Evolutionary conservation across 2,888 invertebrate genomes (phyloP).

Genomic region (Mythimna lalbum): DNA sequence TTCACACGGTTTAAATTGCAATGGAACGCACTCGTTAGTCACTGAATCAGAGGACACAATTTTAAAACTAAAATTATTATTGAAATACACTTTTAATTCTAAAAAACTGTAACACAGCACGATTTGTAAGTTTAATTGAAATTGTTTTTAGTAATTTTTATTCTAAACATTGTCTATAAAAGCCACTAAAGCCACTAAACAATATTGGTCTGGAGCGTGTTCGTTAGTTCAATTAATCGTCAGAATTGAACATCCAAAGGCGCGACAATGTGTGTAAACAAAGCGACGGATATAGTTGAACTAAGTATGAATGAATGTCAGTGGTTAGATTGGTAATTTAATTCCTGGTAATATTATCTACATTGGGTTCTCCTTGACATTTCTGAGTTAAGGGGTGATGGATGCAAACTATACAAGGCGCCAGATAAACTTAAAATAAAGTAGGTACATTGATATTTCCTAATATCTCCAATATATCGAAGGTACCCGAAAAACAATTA

Average conservation of each 20-base stretch:
- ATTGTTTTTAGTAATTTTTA: background rate
- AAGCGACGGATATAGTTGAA: constrained; percentile 11
- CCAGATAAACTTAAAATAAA: too few relatives aligned
- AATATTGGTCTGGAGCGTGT: constrained; percentile 17
- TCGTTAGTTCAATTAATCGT: constrained; percentile 46
- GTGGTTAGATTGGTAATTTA: constrained; percentile 8
- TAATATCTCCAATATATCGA: too few relatives aligned
- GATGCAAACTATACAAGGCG: too few relatives aligned
- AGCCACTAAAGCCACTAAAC: constrained; percentile 4
- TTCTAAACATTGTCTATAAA: background rate
- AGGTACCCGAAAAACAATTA: too few relatives aligned
- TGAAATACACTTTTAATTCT: constrained; percentile 5
- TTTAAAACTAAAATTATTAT: constrained; percentile 2
- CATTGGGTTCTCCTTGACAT: background rate
- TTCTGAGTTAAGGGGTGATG: too few relatives aligned
- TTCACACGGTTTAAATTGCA: constrained; percentile 35
- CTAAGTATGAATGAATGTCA: background rate
- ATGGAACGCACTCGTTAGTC: constrained; percentile 35
- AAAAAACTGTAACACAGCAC: background rate
- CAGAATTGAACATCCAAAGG: constrained; percentile 56
- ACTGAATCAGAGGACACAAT: constrained; percentile 34
- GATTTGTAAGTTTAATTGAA: background rate
- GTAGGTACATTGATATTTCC: too few relatives aligned
- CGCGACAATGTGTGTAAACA: constrained; percentile 24
- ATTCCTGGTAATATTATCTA: background rate